These are phyloP conservation scores for Varanus komodoensis DNA, from an alignment of 2,113 vertebrate genomes.

Conservation along the genomic window DNA sequence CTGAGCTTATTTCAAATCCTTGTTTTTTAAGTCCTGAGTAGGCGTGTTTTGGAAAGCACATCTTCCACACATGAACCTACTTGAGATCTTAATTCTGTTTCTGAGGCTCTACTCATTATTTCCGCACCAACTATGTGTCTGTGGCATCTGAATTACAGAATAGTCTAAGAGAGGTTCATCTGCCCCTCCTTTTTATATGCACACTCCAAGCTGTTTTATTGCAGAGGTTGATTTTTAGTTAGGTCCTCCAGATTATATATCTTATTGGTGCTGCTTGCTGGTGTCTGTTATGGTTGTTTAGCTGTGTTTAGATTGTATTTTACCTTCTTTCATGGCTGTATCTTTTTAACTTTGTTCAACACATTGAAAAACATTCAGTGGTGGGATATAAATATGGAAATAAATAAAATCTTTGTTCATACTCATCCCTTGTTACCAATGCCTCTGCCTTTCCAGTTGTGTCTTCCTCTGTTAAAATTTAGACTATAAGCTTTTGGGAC, in stretches of 20 bases:
- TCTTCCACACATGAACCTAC: not conserved
- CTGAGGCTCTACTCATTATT: not conserved
- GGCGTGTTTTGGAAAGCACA: not conserved
- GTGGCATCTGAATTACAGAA: not conserved
- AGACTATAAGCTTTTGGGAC: not conserved
- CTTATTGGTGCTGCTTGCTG: not conserved
- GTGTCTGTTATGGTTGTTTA: not conserved
- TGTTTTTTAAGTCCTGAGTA: not conserved
- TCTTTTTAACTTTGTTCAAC: slow-evolving; percentile 9
- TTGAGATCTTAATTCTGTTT: not conserved
- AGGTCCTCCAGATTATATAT: not conserved
- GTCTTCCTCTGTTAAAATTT: not conserved
- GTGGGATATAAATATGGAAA: not conserved
- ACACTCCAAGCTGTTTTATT: not conserved
- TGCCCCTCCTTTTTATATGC: not conserved
- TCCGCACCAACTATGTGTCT: not conserved
- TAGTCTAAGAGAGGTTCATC: not conserved
- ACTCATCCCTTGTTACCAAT: not conserved
- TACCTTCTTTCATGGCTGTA: not conserved
- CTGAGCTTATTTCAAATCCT: not conserved
- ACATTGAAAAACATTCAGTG: not conserved
- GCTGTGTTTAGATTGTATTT: slow-evolving; percentile 4
- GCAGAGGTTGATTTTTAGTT: not conserved
- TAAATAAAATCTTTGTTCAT: slow-evolving; percentile 3
- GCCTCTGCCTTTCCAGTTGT: slow-evolving; percentile 14